Conservation (phyloP, 1,140 invertebrate species). For the Pseudachorutes palmiensis region DNA sequence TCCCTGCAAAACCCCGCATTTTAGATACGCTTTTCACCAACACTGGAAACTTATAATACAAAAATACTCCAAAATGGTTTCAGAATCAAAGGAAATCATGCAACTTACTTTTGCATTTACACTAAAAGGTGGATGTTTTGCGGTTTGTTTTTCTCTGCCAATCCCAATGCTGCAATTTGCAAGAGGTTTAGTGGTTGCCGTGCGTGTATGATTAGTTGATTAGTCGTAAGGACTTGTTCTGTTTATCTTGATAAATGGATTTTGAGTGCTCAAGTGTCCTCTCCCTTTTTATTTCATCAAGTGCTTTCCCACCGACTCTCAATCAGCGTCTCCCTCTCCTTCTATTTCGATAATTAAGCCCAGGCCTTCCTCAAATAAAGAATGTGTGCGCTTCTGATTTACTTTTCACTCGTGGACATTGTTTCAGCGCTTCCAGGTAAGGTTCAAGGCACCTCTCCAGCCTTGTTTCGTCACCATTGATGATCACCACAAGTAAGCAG, state of each 20-base stretch:
- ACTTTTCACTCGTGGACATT: not conserved
- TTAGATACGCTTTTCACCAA: conserved; percentile 7
- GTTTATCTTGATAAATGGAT: conserved; percentile 10
- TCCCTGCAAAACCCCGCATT: not conserved
- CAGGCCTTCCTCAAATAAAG: not conserved
- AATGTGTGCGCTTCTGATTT: not conserved
- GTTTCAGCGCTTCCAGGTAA: not conserved
- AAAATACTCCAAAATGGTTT: no score
- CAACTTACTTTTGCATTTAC: no score
- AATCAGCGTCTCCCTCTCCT: not conserved
- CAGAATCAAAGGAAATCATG: no score
- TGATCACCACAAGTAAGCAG: no score
- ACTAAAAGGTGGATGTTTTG: no score
- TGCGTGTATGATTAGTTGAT: no score
- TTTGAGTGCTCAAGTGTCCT: conserved; percentile 5
- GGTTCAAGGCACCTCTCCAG: no score
- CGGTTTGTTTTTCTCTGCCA: no score
- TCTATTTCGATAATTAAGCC: not conserved
- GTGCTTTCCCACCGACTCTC: not conserved
- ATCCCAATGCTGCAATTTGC: no score
- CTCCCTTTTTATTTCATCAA: not conserved
- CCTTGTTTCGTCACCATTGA: no score
- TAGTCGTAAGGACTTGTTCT: not conserved
- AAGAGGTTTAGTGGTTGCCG: no score
- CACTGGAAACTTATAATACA: no score